phyloP scores from a whole-genome alignment of 1,140 invertebrate genomes.

The Drosophila insularis region DNA sequence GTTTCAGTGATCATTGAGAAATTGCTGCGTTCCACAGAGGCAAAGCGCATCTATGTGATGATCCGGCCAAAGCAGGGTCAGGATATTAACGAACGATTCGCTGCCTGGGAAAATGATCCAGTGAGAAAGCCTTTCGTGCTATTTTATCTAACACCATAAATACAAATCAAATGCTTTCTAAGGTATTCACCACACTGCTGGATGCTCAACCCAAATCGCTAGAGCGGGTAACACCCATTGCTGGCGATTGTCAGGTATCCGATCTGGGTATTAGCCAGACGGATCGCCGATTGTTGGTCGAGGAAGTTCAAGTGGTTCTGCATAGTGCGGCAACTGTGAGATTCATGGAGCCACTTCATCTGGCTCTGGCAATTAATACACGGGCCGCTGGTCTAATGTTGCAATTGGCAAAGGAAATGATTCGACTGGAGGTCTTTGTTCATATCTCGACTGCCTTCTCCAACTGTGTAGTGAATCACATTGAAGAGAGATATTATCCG shows the following conservation, averaged over 20 bases:
- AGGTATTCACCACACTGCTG: constrained; percentile 49
- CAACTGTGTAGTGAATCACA: constrained; percentile 85
- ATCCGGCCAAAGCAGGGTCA: constrained; percentile 90
- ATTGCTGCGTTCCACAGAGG: constrained; percentile 88
- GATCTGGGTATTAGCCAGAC: constrained; percentile 87
- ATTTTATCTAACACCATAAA: not conserved
- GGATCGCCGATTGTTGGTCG: constrained; percentile 81
- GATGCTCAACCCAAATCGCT: constrained; percentile 26
- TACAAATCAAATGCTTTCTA: no score
- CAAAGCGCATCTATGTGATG: constrained; percentile 89
- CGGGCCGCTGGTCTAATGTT: constrained; percentile 84
- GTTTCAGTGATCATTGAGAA: constrained; percentile 89
- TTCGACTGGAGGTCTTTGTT: constrained; percentile 86
- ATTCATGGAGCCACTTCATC: constrained; percentile 91
- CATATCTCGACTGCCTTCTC: constrained; percentile 90
- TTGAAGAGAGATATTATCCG: constrained; percentile 89
- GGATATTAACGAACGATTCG: constrained; percentile 86
- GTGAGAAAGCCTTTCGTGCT: constrained; percentile 42
- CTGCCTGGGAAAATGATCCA: constrained; percentile 85
- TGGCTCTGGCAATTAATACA: constrained; percentile 85
- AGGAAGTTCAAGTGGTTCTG: constrained; percentile 88
- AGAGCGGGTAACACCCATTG: constrained; percentile 79
- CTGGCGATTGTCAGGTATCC: constrained; percentile 84
- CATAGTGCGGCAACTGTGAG: constrained; percentile 92
- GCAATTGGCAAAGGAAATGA: constrained; percentile 86